Evolutionary conservation across 2,797 vertebrate species (phyloP), one percentile per base, ranked within the genome.

Genomic region (Leptodactylus fallax): DNA sequence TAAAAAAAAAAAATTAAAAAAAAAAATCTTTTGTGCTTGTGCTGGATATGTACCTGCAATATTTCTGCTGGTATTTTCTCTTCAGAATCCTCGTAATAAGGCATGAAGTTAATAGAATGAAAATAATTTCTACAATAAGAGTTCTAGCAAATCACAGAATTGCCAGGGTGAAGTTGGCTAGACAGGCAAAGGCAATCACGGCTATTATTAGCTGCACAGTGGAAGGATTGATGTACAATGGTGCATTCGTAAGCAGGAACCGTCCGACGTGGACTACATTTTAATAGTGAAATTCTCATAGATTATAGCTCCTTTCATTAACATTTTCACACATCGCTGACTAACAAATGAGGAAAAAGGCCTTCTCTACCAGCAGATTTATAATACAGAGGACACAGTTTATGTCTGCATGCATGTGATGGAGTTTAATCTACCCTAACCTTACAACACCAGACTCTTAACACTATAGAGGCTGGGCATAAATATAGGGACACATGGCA

Each of bases 321-420:
- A 97, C 98, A 96, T 98, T 98, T 98, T 97, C 97, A 98, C 96
- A 97, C 97, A 96, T 94, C 95, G 94, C 97, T 97, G 97, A 94
- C 96, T 97, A 96, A 96, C 97, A 97, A 97, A 97, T 96, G 97
- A 97, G 97, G 96, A 96, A 96, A 96, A 95, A 96, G 95, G 95
- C 95, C 95, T 94, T 94, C 95, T 93, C 93, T 93, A 93, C 93
- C 90, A 76, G 92, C 94, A 95, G 96, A 96, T 97, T 97, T 96
- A 96, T 95, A 93, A 93, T 89, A 90, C 93, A 91, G 86, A 0
- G 9, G 86, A 56, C 86, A 78, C 0, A 0, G 86, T 83, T 90
- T 4, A 0, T 87, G 63, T 90, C 91, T 91, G 67, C 13, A 87
- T 88, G 85, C 16, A 16, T 3, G 87, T 89, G 89, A 90, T 25